These are phyloP conservation scores for Ochotona princeps DNA, from an alignment of 2,113 vertebrate species.

Conservation along the genomic window DNA sequence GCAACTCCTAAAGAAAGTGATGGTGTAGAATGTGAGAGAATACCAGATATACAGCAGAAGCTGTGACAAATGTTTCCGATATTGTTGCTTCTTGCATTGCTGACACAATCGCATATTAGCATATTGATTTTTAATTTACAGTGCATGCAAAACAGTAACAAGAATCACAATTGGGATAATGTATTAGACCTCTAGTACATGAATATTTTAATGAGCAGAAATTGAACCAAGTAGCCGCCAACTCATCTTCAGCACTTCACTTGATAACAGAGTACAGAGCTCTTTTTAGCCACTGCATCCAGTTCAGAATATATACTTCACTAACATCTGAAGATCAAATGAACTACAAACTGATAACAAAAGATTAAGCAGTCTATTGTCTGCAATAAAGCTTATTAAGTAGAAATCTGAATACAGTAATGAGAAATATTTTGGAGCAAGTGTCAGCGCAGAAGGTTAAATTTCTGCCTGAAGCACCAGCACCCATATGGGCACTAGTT, in stretches of 20 bases:
- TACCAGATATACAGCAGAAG: not conserved
- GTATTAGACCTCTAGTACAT: not conserved
- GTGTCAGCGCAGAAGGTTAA: too few species aligned
- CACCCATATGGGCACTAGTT: too few species aligned
- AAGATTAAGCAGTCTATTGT: not conserved
- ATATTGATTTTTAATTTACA: not conserved
- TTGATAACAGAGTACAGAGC: not conserved
- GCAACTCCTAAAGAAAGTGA: not conserved
- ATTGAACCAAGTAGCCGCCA: not conserved
- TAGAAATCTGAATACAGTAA: not conserved
- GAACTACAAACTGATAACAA: not conserved
- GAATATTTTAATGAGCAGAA: not conserved
- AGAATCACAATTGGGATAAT: not conserved
- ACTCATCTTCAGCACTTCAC: not conserved
- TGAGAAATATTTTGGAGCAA: not conserved
- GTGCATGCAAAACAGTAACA: not conserved
- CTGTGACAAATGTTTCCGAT: not conserved
- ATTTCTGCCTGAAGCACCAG: too few species aligned
- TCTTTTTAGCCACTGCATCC: not conserved
- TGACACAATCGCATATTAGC: slow-evolving; percentile 17
- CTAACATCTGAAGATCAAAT: not conserved
- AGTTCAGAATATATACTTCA: not conserved
- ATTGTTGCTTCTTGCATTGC: not conserved
- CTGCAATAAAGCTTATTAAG: not conserved
- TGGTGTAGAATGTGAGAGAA: not conserved